Evolutionary conservation across 2,888 invertebrate species (phyloP).

Genomic region (Drosophila dives): DNA sequence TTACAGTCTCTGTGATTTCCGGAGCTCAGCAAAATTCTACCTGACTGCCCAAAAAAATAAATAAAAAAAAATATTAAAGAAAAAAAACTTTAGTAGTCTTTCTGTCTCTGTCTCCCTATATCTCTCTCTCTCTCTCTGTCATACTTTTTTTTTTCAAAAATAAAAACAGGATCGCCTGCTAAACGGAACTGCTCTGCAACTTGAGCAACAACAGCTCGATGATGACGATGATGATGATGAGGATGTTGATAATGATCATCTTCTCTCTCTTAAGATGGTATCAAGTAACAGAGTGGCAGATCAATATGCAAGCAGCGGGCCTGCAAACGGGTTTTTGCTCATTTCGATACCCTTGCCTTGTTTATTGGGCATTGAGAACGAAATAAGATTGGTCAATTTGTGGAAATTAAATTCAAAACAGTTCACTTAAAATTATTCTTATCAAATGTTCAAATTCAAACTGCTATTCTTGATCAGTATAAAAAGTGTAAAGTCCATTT

Average conservation of each 20-base stretch:
- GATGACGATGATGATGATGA: slow-evolving; percentile 34
- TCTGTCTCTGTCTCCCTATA: slow-evolving; percentile 12
- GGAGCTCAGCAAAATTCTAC: slow-evolving; percentile 50
- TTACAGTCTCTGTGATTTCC: slow-evolving; percentile 45
- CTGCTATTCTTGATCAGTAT: neutral
- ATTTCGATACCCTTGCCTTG: slow-evolving; percentile 24
- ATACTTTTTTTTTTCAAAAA: slow-evolving; percentile 4
- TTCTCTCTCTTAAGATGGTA: slow-evolving; percentile 43
- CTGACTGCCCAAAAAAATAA: slow-evolving; percentile 23
- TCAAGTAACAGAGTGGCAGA: slow-evolving; percentile 73
- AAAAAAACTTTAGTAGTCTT: slow-evolving; percentile 17
- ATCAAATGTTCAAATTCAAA: neutral
- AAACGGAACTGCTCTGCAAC: slow-evolving; percentile 71
- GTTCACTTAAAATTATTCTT: neutral
- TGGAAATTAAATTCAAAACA: neutral
- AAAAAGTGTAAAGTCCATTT: neutral
- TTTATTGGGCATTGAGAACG: neutral
- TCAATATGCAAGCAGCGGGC: slow-evolving; percentile 68
- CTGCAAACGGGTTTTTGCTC: slow-evolving; percentile 49
- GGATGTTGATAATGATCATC: slow-evolving; percentile 27
- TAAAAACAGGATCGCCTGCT: slow-evolving; percentile 62
- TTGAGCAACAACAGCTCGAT: slow-evolving; percentile 34
- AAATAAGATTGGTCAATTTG: neutral
- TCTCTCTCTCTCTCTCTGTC: neutral
- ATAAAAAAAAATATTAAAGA: slow-evolving; percentile 13